Evolutionary conservation across 2,888 invertebrate genomes (phyloP), one percentile per base, ranked within the genome.

Genomic region (Leucania comma): DNA sequence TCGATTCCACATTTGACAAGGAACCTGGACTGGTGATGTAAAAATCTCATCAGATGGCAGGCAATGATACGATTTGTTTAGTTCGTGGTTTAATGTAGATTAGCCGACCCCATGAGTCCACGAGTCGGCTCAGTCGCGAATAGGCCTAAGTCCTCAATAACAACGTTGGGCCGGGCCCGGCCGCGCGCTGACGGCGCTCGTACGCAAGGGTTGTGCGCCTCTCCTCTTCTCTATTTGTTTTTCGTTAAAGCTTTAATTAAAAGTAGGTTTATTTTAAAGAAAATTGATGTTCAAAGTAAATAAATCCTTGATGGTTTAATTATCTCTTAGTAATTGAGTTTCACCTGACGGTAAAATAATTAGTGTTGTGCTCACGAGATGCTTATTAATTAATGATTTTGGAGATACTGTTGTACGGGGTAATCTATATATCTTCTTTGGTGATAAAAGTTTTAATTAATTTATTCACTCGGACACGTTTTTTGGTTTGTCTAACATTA

Each of bases 211-310:
- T 94, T 95, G 90, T 84, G 77, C 88, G 88, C 87, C 87, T 87
- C 90, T 90, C 89, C 90, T 90, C 89, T 90, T 88, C 90, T 94
- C 87, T 95, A 94, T 95, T 95, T 95, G 94, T 94, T 93, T 95
- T 94, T 93, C 93, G 93, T 94, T 94, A 93, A 92, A 93, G 94
- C 93, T 93, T 95, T 95, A 95, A 95, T 95, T 95, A 94, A 95
- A 94, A 94, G 93, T 93, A 94, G 91, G 94, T 94, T 94, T 94
- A 93, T 94, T 94, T 94, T 93, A 93, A 94, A 94, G 93, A 94
- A 94, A 94, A 95, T 94, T 95, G 92, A 94, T 94, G 93, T 93
- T 94, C 92, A 94, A 93, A 93, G 95, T 94, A 95, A 95, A 94
- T 94, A 95, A 94, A 94, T 94, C 93, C 92, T 92, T 93, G 92